These are phyloP conservation scores for Charadrius vociferus DNA, from an alignment of 2,113 vertebrate genomes.

Conservation along the genomic window DNA sequence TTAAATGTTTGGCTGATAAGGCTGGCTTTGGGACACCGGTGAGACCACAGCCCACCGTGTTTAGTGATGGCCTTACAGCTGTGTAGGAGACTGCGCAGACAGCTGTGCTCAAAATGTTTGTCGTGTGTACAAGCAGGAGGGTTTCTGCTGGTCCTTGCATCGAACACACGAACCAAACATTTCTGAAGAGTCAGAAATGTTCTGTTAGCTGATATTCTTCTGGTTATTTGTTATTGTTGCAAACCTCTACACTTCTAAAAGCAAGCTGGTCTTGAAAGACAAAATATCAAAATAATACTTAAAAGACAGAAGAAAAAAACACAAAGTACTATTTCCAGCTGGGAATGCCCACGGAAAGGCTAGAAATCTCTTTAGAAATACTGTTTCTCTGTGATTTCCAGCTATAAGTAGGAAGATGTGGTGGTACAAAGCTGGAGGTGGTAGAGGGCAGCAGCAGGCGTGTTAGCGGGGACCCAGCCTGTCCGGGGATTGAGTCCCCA, in stretches of 20 bases:
- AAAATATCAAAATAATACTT: background rate
- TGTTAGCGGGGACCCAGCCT: background rate
- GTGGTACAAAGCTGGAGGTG: background rate
- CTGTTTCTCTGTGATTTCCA: background rate
- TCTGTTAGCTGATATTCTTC: background rate
- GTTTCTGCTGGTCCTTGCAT: background rate
- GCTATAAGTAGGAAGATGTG: background rate
- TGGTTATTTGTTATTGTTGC: background rate
- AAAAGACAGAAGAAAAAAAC: background rate
- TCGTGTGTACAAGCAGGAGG: background rate
- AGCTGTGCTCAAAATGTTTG: background rate
- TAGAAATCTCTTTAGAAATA: background rate
- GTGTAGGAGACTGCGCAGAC: background rate
- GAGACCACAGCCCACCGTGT: background rate
- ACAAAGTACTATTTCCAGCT: background rate
- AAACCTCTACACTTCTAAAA: background rate
- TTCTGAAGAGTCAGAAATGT: background rate
- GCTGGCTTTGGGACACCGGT: background rate
- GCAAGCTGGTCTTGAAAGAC: background rate
- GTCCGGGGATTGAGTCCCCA: background rate
- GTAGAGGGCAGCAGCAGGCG: background rate
- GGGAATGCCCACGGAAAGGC: background rate
- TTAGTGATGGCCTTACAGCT: background rate
- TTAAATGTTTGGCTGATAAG: background rate
- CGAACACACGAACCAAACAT: background rate